Base-by-base conservation (phyloP, 2,113 vertebrate genomes). In the Sapajus apella region DNA sequence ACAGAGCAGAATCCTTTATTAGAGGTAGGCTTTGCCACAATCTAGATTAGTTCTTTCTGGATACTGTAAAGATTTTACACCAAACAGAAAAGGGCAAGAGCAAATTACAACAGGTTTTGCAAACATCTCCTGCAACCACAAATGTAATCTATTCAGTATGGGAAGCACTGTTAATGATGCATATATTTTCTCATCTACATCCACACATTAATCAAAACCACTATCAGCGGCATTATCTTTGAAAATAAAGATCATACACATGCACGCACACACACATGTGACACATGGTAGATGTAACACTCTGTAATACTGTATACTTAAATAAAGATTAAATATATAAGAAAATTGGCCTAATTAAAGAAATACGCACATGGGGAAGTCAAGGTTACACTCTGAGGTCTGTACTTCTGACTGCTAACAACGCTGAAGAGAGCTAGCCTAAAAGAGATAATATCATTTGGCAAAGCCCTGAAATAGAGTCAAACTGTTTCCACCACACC, bases 41-140 rank as follows among this genome's bases (percentile, higher is more conserved):
- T 70, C 70, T 52, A 80, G 47, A 89, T 72, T 70, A 83, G 14
- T 18, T 86, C 35, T 86, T 89, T 80, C 45, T 77, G 37, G 37
- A 43, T 83, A 40, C 37, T 40, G 37, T 40, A 86, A 84, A 93
- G 61, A 93, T 76, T 88, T 91, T 73, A 84, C 47, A 91, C 32
- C 10, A 90, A 93, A 92, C 25, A 92, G 56, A 88, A n/a, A 95
- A 77, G 47, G 32, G 95, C 23, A 94, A 94, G 55, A 89, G 14
- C 8, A 86, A 96, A 91, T 94, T 85, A 45, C 1, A 82, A 61
- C 3, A 79, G 66, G 5, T 20, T 93, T 95, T 88, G 83, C 47
- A 83, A 95, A 72, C 21, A 84, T 25, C 21, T 75, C 47, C 45
- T 92, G 50, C 9, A 82, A 45, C n/a, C 8, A 94, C 56, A 94